These are phyloP conservation scores for Pangasius macronema DNA, from an alignment of 2,797 vertebrate species.

Conservation along the genomic window DNA sequence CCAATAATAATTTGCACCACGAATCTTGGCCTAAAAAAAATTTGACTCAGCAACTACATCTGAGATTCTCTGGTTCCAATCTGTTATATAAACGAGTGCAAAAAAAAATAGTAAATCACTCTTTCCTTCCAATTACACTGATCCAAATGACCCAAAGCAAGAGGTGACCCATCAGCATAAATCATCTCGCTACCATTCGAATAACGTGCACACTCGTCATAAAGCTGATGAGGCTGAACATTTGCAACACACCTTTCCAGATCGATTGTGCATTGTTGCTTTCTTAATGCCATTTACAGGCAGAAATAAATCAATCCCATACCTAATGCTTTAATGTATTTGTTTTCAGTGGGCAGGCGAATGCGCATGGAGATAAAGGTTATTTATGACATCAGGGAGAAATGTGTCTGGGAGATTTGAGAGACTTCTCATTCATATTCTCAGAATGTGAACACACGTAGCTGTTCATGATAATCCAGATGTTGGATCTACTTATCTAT, in stretches of 20 bases:
- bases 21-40: background rate
- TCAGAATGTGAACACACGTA: background rate
- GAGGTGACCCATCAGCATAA: constrained; percentile 67
- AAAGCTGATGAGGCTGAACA: constrained; percentile 68
- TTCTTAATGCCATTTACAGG: constrained; percentile 67
- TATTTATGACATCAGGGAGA: background rate
- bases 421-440: background rate
- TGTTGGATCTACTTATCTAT: background rate
- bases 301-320: constrained; percentile 69
- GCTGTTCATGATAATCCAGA: background rate
- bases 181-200: constrained; percentile 61
- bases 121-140: background rate
- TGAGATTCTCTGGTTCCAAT: background rate
- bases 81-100: background rate
- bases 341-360: constrained; percentile 56
- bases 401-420: background rate
- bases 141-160: constrained; percentile 44
- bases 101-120: background rate
- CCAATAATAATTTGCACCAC: background rate
- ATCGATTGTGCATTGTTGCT: constrained; percentile 59
- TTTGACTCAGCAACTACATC: background rate
- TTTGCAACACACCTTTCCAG: constrained; percentile 50
- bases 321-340: constrained; percentile 71
- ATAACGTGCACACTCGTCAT: constrained; percentile 57
- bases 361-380: constrained; percentile 23